A percentile compares a stretch with the other conserved stretches of the same genome.
Evolutionary conservation across 1,140 invertebrate genomes (phyloP).

Genomic region (Diploscapter pachys): DNA sequence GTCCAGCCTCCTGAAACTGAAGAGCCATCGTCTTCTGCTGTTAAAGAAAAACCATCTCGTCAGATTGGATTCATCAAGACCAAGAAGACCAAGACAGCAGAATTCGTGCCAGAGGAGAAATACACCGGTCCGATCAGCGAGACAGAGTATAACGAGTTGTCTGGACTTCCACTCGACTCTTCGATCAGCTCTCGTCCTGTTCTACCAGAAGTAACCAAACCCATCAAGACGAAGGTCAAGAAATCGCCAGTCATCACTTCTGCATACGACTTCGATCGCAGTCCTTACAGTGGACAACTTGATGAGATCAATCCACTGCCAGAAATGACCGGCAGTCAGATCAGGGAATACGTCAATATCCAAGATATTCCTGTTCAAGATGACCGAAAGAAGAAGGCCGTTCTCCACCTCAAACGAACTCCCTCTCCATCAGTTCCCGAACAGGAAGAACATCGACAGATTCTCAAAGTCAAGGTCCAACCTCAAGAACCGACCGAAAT

Average conservation of each 20-base stretch:
- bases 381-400: slow-evolving; percentile 13
- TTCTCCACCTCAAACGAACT: not conserved
- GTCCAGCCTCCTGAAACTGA: not conserved
- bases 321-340: not conserved
- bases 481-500: not conserved
- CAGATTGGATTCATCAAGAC: not conserved
- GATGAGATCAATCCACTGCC: slow-evolving; percentile 19
- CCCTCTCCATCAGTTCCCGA: not conserved
- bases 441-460: slow-evolving; percentile 12
- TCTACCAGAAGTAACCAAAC: too few relatives aligned
- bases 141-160: too few relatives aligned
- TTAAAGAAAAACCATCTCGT: too few relatives aligned
- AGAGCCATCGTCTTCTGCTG: too few relatives aligned
- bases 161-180: not conserved
- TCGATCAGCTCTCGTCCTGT: not conserved
- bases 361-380: not conserved
- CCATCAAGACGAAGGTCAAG: too few relatives aligned
- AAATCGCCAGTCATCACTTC: too few relatives aligned
- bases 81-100: not conserved
- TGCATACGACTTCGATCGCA: not conserved
- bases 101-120: too few relatives aligned
- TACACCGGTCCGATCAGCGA: too few relatives aligned
- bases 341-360: slow-evolving; percentile 10
- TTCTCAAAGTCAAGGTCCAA: not conserved
- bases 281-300: not conserved